A percentile compares a stretch with the other conserved stretches of the same genome.
Evolutionary conservation across 2,797 vertebrate species (phyloP).

Genomic region (Picus viridis): DNA sequence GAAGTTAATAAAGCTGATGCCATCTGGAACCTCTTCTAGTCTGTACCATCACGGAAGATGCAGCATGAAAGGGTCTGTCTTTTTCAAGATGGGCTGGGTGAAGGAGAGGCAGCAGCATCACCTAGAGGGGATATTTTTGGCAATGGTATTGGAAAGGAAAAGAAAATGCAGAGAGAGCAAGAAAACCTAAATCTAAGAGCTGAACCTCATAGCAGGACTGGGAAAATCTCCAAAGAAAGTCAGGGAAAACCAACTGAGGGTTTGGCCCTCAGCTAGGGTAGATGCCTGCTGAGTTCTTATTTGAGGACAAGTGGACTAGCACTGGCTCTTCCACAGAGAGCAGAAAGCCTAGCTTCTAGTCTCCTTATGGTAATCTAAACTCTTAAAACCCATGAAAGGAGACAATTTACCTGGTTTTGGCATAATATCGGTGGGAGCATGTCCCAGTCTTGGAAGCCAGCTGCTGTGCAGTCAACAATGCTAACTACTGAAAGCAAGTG

Average conservation of each 20-base stretch:
- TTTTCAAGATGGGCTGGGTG: background rate
- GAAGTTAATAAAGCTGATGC: background rate
- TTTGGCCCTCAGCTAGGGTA: background rate
- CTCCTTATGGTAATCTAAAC: background rate
- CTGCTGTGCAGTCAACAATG: background rate
- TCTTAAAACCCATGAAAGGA: background rate
- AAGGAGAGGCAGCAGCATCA: background rate
- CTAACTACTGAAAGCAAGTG: background rate
- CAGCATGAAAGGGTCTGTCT: background rate
- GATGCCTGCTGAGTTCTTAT: background rate
- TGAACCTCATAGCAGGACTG: background rate
- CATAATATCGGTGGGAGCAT: background rate
- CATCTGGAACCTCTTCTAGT: background rate
- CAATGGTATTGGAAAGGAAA: background rate
- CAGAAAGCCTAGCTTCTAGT: background rate
- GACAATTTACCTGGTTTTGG: background rate
- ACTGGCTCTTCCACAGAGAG: rapidly evolving
- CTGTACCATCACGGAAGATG: background rate
- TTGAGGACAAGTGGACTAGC: background rate
- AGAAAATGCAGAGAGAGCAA: background rate
- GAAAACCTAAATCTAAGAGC: background rate
- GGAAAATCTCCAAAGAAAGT: background rate
- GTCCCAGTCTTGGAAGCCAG: background rate
- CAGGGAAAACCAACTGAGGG: background rate
- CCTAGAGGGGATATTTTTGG: background rate